Base-by-base conservation (phyloP, 1,140 invertebrate genomes). In the Psix sp. region DNA sequence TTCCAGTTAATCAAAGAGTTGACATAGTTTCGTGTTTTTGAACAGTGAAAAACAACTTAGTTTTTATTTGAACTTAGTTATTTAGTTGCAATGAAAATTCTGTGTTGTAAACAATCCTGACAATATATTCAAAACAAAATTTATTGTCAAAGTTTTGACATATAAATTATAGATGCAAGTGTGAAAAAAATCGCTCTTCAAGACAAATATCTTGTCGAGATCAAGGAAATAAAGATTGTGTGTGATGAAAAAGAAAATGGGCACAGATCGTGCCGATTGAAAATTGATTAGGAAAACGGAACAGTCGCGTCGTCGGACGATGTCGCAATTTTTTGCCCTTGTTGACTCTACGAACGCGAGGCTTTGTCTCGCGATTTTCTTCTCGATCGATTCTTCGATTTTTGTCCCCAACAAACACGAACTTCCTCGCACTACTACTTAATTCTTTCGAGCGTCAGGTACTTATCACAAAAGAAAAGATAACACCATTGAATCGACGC, bases 211-310 rank as follows among this genome's bases (percentile, higher is more conserved):
- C 17, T 62, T 20, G 18, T 36, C n/a, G 42, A 54, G 39, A 60
- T 56, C 24, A 15, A 31, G 15, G 26, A 18, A 48, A 62, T 31
- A 56, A 60, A 72, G 51, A 17, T 11, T 17, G 48, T 20, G 38
- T 18, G 39, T 29, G 5, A 51, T n/a, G 48, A 57, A 62, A 65
- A 31, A 36, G 43, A 35, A 20, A 63, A 48, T 13, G 14, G 52
- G 70, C 42, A 67, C 72, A 7, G 71, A 78, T 78, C 38, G 74
- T 63, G 49, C 26, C 70, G 67, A 80, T 80, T 75, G 79, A 63
- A 80, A 65, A 79, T 74, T 71, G 77, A 81, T 81, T 76, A 77
- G 62, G 62, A 71, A 63, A 74, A 70, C 60, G 59, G 68, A 36
- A 38, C 39, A 46, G 52, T 51, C 43, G 51, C 62, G 31, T 60